Evolutionary conservation across 2,888 invertebrate species (phyloP).

Genomic region (Rhopalosiphum nymphaeae): DNA sequence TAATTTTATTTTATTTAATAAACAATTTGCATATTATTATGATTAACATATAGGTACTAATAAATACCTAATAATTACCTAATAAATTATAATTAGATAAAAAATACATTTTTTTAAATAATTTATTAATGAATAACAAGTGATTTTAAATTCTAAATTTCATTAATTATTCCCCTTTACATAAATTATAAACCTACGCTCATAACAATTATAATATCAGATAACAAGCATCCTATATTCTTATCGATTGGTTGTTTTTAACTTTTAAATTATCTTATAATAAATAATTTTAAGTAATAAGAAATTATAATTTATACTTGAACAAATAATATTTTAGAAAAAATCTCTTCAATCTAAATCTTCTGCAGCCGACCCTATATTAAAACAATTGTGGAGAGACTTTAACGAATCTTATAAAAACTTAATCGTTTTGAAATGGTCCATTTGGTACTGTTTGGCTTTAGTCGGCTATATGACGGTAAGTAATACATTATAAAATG

Average conservation of each 20-base stretch:
- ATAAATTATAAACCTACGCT: not conserved
- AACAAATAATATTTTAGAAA: conserved; percentile 23
- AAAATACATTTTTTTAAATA: no score
- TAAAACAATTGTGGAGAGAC: conserved; percentile 20
- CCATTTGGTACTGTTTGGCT: conserved; percentile 54
- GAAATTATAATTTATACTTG: not conserved
- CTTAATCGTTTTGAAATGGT: conserved; percentile 54
- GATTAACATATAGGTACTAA: not conserved
- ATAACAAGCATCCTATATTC: not conserved
- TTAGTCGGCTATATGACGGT: conserved; percentile 36
- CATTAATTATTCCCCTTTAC: not conserved
- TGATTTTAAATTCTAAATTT: no score
- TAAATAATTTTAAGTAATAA: not conserved
- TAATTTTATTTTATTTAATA: not conserved
- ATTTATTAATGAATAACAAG: no score
- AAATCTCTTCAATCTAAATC: not conserved
- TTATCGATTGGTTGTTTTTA: not conserved
- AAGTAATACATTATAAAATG: not conserved
- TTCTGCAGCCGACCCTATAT: not conserved
- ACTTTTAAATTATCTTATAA: not conserved
- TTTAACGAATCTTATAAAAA: conserved; percentile 56
- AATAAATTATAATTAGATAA: not conserved
- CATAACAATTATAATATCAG: no score
- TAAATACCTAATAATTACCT: not conserved
- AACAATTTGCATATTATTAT: not conserved